Percentiles rank a stretch among this genome's conserved stretches.
These are phyloP conservation scores for Toxostoma redivivum DNA, from an alignment of 2,113 vertebrate genomes.

Conservation along the genomic window DNA sequence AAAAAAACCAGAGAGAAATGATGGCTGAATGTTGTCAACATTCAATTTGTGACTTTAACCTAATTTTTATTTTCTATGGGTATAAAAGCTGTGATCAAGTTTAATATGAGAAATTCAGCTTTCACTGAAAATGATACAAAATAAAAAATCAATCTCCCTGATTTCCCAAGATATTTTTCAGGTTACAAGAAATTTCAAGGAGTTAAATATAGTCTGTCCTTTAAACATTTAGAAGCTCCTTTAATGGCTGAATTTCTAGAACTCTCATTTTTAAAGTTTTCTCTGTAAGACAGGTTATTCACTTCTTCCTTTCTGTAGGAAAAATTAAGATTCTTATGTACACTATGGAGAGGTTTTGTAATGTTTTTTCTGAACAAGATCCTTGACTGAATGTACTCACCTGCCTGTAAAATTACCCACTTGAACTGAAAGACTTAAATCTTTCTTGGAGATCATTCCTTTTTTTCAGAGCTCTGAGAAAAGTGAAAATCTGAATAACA, in stretches of 20 bases:
- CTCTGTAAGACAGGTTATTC: not conserved
- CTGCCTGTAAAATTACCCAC: not conserved
- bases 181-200: not conserved
- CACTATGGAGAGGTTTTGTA: not conserved
- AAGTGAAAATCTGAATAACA: not conserved
- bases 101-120: not conserved
- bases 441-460: not conserved
- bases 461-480: not conserved
- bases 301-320: not conserved
- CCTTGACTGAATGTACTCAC: not conserved
- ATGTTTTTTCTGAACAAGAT: not conserved
- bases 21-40: not conserved
- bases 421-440: not conserved
- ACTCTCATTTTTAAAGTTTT: not conserved
- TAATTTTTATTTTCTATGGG: not conserved
- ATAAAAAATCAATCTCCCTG: not conserved
- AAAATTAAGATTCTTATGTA: not conserved
- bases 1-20: not conserved
- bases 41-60: not conserved
- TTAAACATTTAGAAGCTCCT: not conserved
- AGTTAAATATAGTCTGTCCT: not conserved
- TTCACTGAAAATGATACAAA: not conserved
- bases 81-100: not conserved
- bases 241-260: not conserved
- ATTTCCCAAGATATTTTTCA: not conserved